These are phyloP conservation scores for Cephalotes varians DNA, from an alignment of 2,888 invertebrate species.

Conservation along the genomic window DNA sequence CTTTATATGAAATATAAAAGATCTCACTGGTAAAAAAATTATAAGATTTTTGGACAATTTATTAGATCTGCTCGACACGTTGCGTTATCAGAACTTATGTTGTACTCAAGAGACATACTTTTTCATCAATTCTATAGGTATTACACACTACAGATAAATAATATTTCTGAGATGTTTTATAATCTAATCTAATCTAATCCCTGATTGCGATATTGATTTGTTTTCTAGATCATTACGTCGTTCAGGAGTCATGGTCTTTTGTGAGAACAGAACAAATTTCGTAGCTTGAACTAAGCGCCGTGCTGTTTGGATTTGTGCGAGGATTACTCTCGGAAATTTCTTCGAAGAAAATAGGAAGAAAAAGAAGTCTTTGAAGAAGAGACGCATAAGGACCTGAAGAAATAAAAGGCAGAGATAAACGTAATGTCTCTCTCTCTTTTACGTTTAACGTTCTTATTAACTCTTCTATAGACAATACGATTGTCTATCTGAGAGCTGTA, in stretches of 20 bases:
- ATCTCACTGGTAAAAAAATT: neutral
- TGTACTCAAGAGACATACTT: neutral
- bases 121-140: conserved; percentile 22
- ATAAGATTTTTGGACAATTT: neutral
- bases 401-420: conserved; percentile 41
- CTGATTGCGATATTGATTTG: conserved; percentile 31
- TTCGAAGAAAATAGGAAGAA: neutral
- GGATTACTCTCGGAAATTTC: conserved; percentile 26
- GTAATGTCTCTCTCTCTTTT: conserved; percentile 4
- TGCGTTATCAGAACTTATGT: conserved; percentile 3
- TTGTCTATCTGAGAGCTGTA: neutral
- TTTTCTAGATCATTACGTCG: conserved; percentile 64
- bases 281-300: neutral
- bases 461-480: neutral
- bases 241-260: conserved; percentile 60
- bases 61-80: neutral
- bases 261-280: conserved; percentile 54
- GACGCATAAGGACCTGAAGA: conserved; percentile 9
- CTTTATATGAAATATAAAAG: neutral
- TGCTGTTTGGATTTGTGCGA: neutral
- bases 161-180: conserved; percentile 8
- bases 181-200: conserved; percentile 67
- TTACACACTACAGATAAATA: conserved; percentile 6
- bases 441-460: conserved; percentile 22
- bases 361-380: conserved; percentile 23